Base-by-base conservation (phyloP, 1,140 invertebrate genomes). In the Drosophila tristis region DNA sequence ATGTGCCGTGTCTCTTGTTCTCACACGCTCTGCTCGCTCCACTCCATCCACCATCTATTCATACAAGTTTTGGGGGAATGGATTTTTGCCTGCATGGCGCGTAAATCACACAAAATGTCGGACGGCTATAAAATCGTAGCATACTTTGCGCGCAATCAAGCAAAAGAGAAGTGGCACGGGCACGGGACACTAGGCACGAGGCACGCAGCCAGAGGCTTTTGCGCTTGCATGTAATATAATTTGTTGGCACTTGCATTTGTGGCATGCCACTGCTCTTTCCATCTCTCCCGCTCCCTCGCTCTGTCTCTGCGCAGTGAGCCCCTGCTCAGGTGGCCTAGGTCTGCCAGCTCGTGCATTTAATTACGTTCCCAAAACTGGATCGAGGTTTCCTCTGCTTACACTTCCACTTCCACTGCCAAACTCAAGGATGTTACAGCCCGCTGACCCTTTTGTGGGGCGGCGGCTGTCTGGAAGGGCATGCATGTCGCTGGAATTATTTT, bases 61-160 rank as follows among this genome's bases (percentile, higher is more conserved):
- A 76, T 66, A 76, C 31, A 61, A 60, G 59, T 35, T 54, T 20
- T 63, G 23, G 35, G 44, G 42, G 11, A 53, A 49, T 42, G 59
- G 42, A 65, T 78, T 85, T 85, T 87, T 53, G 80, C 57, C 62
- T 55, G 44, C 61, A 35, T 58, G 48, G 55, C 65, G 74, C 82
- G 78, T 86, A 86, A 86, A 86, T 86, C 81, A 86, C 78, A 75
- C 55, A 86, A 39, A 81, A 71, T 78, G 81, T 86, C 82, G 78
- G 55, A 61, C 20, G 74, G 68, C 78, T 71, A 57, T 64, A 71
- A 87, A 78, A 87, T 78, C 51, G 74, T 68, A 54, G 65, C 58
- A 86, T 62, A 62, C 65, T 77, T 61, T 63, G 59, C 66, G 44
- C 56, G 43, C 72, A 65, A 71, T 76, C 35, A 78, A 65, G 75